Evolutionary conservation across 2,888 invertebrate genomes (phyloP), one percentile per base, ranked within the genome.

Genomic region (Eueremaeus valkanovi): DNA sequence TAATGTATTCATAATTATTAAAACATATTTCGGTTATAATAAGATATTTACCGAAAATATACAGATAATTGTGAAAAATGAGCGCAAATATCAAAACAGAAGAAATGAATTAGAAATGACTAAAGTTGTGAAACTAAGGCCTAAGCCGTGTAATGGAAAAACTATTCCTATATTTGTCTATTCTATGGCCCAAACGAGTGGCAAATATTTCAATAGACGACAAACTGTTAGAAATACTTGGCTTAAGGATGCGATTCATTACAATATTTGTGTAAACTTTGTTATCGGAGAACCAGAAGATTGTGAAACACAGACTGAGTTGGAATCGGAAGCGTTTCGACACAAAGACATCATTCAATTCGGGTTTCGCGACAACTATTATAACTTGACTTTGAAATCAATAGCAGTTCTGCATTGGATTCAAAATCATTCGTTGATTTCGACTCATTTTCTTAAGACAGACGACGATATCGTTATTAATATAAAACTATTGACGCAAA

Each of bases 211-310:
- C 33, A 18, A 63, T 6, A 33, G 63, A 63, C 5, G 31, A 63
- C 11, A 63, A 3, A 36, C 63, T 2, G 29, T 33, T 13, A 27
- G 31, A 9, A 31, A 33, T 8, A 33, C 63, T 3, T 63, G 63
- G 63, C 18, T 63, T 33, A 33, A 33, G 29, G 33, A 31, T 21
- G 36, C 63, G 18, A 11, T 29, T n/a, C 1, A 33, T 33, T 21
- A 63, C 13, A 63, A 63, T 33, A 63, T 63, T n/a, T n/a, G 36
- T 63, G 63, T 63, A n/a, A 33, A 33, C n/a, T 63, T 63, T 36
- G 29, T 29, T 1, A 1, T 58, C 3, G 58, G 27, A 18, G 3
- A n/a, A n/a, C n/a, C n/a, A n/a, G n/a, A n/a, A 0, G n/a, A 49
- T 21, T 21, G n/a, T 1, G n/a, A 5, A 5, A 49, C 8, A 5